Evolutionary conservation across 2,888 invertebrate species (phyloP).

Genomic region (Eristalinus aeneus): DNA sequence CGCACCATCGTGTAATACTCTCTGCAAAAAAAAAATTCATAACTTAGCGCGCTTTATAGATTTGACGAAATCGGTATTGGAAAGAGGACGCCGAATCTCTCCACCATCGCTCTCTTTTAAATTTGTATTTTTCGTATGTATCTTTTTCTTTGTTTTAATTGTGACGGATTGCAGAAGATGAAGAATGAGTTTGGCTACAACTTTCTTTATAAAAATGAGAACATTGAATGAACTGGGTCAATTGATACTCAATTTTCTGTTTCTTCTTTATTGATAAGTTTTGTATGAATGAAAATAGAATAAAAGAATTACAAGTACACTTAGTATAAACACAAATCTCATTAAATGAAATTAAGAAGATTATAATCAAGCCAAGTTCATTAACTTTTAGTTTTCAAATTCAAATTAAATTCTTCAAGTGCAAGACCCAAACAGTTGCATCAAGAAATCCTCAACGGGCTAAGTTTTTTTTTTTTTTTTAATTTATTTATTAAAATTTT

Average conservation of each 20-base stretch:
- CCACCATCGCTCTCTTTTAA: background rate
- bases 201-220: constrained; percentile 23
- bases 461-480: no score
- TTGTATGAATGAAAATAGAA: background rate
- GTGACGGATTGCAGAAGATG: constrained; percentile 23
- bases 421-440: background rate
- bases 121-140: background rate
- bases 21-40: constrained; percentile 12
- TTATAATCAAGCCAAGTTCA: no score
- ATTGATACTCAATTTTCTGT: constrained; percentile 20
- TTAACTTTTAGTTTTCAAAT: no score
- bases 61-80: constrained; percentile 1
- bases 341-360: background rate
- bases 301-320: background rate
- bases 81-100: background rate
- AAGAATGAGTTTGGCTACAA: constrained; percentile 20
- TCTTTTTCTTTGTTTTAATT: constrained; percentile 21
- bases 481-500: no score
- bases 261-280: background rate
- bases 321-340: background rate
- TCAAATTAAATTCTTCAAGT: no score
- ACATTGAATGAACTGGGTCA: constrained; percentile 22
- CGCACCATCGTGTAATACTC: background rate
- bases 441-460: no score
- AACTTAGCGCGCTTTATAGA: background rate